Conservation (phyloP, 2,888 invertebrate species). For the Drosophila mercatorum region DNA sequence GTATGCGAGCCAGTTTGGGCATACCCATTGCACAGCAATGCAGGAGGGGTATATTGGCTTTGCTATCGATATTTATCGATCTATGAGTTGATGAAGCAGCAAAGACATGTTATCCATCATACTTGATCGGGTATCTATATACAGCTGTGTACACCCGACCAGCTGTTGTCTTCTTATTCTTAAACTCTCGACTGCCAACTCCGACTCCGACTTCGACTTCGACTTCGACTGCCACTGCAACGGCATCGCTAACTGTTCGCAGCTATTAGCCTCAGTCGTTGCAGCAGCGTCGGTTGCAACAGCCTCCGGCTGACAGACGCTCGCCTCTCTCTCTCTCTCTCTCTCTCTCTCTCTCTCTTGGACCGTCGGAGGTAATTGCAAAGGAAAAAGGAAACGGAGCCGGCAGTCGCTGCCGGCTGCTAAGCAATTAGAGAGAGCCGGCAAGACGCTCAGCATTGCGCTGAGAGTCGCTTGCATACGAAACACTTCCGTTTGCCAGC, state of each 20-base stretch:
- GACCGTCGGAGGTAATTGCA: constrained; percentile 49
- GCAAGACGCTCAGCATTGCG: constrained; percentile 1
- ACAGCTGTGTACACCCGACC: not conserved
- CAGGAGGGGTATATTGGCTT: not conserved
- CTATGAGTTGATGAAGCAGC: no score
- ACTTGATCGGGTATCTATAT: not conserved
- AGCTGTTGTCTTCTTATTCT: constrained; percentile 14
- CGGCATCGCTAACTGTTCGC: constrained; percentile 58
- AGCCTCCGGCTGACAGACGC: constrained; percentile 13
- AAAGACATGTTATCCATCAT: no score
- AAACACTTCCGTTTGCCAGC: constrained; percentile 35
- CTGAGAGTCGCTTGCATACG: constrained; percentile 2
- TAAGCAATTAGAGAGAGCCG: constrained; percentile 43
- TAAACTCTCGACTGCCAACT: constrained; percentile 34
- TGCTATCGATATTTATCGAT: no score
- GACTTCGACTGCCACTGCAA: constrained; percentile 21
- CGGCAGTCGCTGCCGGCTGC: constrained; percentile 48
- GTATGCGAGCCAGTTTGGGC: constrained; percentile 31
- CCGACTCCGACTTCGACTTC: constrained; percentile 14
- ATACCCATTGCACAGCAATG: not conserved
- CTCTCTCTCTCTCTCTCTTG: not conserved
- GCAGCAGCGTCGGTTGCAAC: not conserved
- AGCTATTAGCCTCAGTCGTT: constrained; percentile 45
- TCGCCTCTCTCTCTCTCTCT: not conserved
- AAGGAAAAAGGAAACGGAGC: constrained; percentile 64